phyloP scores from a whole-genome alignment of 2,888 invertebrate genomes.

The Meandrusa payeni region DNA sequence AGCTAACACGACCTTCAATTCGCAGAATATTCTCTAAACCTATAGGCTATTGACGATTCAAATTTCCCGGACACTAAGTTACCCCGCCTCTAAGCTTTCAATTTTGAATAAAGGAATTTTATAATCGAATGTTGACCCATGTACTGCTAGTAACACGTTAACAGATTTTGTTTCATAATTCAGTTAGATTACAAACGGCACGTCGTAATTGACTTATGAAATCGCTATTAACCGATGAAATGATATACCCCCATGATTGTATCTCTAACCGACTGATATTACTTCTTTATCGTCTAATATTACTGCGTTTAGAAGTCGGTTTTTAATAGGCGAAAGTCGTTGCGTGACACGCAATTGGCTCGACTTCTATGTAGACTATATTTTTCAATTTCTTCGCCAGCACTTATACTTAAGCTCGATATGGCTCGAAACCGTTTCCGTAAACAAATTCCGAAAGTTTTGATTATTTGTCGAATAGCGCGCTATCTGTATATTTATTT shows the following conservation, averaged over 20 bases:
- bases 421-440: no score
- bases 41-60: no score
- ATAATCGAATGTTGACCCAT: not conserved
- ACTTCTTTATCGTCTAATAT: slow-evolving; percentile 50
- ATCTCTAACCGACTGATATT: slow-evolving; percentile 19
- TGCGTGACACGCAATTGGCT: slow-evolving; percentile 60
- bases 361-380: slow-evolving; percentile 45
- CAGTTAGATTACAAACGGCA: slow-evolving; percentile 6
- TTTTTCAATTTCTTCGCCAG: slow-evolving; percentile 35
- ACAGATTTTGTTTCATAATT: slow-evolving; percentile 11
- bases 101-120: not conserved
- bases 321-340: slow-evolving; percentile 75
- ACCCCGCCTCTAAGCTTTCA: no score
- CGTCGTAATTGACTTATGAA: slow-evolving; percentile 11
- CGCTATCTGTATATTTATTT: no score
- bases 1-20: no score
- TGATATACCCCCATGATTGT: slow-evolving; percentile 14
- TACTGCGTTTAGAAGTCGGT: slow-evolving; percentile 37
- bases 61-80: no score
- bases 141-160: not conserved
- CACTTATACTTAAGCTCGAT: slow-evolving; percentile 35
- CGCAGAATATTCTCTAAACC: no score
- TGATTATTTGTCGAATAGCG: no score
- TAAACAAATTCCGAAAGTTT: no score
- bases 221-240: slow-evolving; percentile 7